Evolutionary conservation across 2,888 invertebrate species (phyloP), one percentile per base, ranked within the genome.

Genomic region (Sialis fuliginosa): DNA sequence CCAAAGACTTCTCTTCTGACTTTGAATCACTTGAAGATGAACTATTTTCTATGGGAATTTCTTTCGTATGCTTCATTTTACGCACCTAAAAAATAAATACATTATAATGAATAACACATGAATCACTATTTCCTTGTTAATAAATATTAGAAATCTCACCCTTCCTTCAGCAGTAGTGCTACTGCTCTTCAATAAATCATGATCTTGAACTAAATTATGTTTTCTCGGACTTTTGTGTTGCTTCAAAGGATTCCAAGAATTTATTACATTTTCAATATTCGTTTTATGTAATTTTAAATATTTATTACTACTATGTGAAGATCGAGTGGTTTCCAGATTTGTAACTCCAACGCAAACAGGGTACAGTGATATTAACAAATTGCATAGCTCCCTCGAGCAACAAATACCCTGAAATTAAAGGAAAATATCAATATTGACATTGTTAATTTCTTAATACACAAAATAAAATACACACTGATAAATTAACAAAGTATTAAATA

Each of bases 361-460:
- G 31, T 71, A 75, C 52, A 77, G 55, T 59, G 76, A 75, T 39
- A 75, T 66, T 46, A 77, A 65, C 41, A 77, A 68, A 6, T 74
- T 72, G 49, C 74, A 71, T 52, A 77, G 62, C 56, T 77, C 76
- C 2, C 73, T 70, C 48, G 72, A 73, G 58, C 77, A 77, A 9
- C 75, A 74, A 32, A 77, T 57, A 5, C 74, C 74, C 64, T 75
- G 58, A 46, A 49, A 45, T 37, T 6, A 49, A 13, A 13, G 10
- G 10, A 33, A 42, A 31, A 31, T 45, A 40, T 12, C 37, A 7
- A 10, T 37, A 10, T 37, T 35, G 35, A 4, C 22, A 22, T 22
- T 22, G 4, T 22, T 22, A 22, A 22, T 22, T 22, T 22, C 4
- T 2, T 22, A 22, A 22, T 22, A 22, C 22, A 22, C 22, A 22